Evolutionary conservation across 1,140 invertebrate genomes (phyloP), one percentile per base, ranked within the genome.

Genomic region (Medauroidea extradentata): DNA sequence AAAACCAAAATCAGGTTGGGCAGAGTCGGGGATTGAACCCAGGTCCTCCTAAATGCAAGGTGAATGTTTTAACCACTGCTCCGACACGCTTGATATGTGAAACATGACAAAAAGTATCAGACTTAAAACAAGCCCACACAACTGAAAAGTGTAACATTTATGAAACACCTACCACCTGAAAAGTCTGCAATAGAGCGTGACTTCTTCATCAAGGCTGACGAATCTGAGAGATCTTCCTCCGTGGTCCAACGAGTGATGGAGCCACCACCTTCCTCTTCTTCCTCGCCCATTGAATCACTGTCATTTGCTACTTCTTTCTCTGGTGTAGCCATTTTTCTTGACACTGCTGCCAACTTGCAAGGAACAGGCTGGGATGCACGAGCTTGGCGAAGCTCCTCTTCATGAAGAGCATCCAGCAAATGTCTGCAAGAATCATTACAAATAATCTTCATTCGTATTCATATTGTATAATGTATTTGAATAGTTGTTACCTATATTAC

Each of bases 391-490:
- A 34, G 29, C 67, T 88, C 85, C 67, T 88, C 82, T 67, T 89
- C 86, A 58, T 89, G 85, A n/a, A 89, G 66, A 48, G 82, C 76
- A 66, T 89, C 86, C 52, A 89, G 72, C 3, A 89, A 70, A 71
- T 85, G 79, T 64, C 73, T 76, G 61, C 29, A 65, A 62, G 52
- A 60, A 55, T 21, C 29, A 21, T 53, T 3, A 53, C 52, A 39
- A n/a, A n/a, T n/a, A n/a, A n/a, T n/a, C n/a, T n/a, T n/a, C n/a
- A n/a, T n/a, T n/a, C n/a, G n/a, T n/a, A n/a, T n/a, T n/a, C n/a
- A n/a, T n/a, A n/a, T n/a, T n/a, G n/a, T n/a, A n/a, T n/a, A n/a
- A n/a, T n/a, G n/a, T n/a, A n/a, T n/a, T n/a, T n/a, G n/a, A n/a
- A n/a, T n/a, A n/a, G n/a, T n/a, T n/a, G n/a, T n/a, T n/a, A n/a